These are phyloP conservation scores for Hemaris fuciformis DNA, from an alignment of 2,888 invertebrate species.

Conservation along the genomic window DNA sequence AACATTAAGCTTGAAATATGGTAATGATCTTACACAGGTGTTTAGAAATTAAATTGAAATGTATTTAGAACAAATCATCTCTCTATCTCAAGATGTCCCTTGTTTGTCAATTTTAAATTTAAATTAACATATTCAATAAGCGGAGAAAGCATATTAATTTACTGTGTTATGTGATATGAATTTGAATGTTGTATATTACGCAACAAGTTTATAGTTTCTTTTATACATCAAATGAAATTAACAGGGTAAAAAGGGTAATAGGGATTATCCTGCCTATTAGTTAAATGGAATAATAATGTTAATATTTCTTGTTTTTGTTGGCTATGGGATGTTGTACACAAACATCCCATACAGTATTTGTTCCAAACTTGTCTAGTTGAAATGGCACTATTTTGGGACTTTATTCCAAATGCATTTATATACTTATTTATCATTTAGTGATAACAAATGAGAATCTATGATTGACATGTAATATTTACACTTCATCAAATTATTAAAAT, in stretches of 20 bases:
- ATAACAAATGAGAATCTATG: too few species aligned
- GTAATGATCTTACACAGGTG: not conserved
- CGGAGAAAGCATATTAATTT: conserved; percentile 2
- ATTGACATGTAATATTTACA: too few species aligned
- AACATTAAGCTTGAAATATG: not conserved
- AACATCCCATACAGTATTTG: too few species aligned
- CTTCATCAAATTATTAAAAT: too few species aligned
- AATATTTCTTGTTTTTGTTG: not conserved
- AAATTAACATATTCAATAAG: not conserved
- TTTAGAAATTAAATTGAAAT: not conserved
- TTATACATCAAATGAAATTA: not conserved
- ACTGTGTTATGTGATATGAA: not conserved
- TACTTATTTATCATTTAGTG: too few species aligned
- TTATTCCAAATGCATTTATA: too few species aligned
- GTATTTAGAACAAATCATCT: not conserved
- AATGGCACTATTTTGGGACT: too few species aligned
- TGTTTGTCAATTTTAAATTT: not conserved
- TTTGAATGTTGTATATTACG: not conserved
- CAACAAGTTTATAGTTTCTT: not conserved
- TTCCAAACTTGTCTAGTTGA: too few species aligned
- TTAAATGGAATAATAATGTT: too few species aligned
- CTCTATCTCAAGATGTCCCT: not conserved
- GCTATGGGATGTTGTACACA: too few species aligned
- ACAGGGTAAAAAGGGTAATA: too few species aligned
- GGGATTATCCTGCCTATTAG: too few species aligned